Base-by-base conservation (phyloP, 2,888 invertebrate genomes). In the Plagiodera versicolora region DNA sequence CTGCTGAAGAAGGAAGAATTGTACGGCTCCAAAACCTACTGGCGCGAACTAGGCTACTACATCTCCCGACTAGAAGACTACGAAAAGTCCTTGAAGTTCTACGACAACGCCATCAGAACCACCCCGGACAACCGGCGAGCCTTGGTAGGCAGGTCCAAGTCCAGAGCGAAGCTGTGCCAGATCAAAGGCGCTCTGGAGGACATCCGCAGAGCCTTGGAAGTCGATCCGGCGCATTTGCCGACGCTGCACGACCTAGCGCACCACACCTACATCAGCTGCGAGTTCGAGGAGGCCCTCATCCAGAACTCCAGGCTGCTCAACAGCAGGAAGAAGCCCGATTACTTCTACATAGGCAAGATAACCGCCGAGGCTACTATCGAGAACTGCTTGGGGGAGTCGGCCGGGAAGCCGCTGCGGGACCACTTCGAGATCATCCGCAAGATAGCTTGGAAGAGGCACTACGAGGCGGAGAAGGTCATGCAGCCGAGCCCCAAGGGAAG, bases 181-280 rank as follows among this genome's bases (percentile, higher is more conserved):
- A 85, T 85, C 67, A 70, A 69, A 28, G 84, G 82, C 0, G 85
- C 86, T 48, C 73, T 85, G 56, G 80, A 75, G 47, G 86, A 86
- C 66, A 82, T 82, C 5, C 79, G 76, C 10, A 79, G 78, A 57
- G 84, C 87, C 44, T 56, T 79, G 5, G 61, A 67, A 28, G 11
- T 73, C 10, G 71, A 75, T 32, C 70, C 73, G 0, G 72, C 73
- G 11, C 74, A 79, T 64, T 64, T 80, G 14, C 68, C 72, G 0
- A 69, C 72, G 6, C 56, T 73, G 9, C 78, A 77, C 2, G 71
- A 75, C 19, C 77, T 75, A 65, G 77, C 79, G 16, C 67, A 75
- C 3, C 73, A 74, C 47, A 75, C 74, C 0, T 80, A 78, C 63
- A 63, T 79, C 3, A 73, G 69, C 45, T 76, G 79, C 58, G 77